Base-by-base conservation (phyloP, 2,113 vertebrate species). In the Prinia subflava region DNA sequence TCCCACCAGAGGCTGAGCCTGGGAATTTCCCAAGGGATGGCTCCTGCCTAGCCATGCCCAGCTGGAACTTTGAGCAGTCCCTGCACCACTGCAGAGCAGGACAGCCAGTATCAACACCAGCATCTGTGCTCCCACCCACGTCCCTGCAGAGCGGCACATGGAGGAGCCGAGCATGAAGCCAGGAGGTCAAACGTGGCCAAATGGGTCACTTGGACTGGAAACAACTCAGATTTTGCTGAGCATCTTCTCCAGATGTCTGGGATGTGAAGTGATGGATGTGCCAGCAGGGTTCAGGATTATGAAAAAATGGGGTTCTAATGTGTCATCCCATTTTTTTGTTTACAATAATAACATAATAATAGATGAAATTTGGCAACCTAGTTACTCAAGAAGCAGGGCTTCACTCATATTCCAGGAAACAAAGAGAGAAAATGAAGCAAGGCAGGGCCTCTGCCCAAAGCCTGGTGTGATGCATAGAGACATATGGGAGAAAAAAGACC, bases 71-170 rank as follows among this genome's bases (percentile, higher is more conserved):
- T 11, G 63, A 68, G n/a, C 27, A 65, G 37, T 49, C 52, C 28
- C 42, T 39, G 67, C 2, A 3, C 13, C 47, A 59, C 30, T 1
- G 1, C 60, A 84, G 71, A 65, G 50, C 63, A 31, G 21, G 42
- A 18, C 41, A 59, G 49, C 7, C 3, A 1, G 2, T 17, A 15
- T 23, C n/a, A 41, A 56, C 44, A 56, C 15, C 78, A 64, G 49
- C 49, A 59, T 10, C 63, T 1, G 0, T 11, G n/a, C n/a, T 71
- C 53, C 46, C 49, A 65, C 33, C n/a, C 1, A 5, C 4, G 3
- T 37, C 50, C 44, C 62, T 15, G 50, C 2, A 1, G 13, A 83
- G 49, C 0, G 0, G 52, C n/a, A 35, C 0, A 0, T 53, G 49
- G 9, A 80, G 20, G 30, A 77, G 35, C 46, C 31, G 25, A 77